Evolutionary conservation across 2,797 vertebrate genomes (phyloP).

Genomic region (Okamejei kenojei): DNA sequence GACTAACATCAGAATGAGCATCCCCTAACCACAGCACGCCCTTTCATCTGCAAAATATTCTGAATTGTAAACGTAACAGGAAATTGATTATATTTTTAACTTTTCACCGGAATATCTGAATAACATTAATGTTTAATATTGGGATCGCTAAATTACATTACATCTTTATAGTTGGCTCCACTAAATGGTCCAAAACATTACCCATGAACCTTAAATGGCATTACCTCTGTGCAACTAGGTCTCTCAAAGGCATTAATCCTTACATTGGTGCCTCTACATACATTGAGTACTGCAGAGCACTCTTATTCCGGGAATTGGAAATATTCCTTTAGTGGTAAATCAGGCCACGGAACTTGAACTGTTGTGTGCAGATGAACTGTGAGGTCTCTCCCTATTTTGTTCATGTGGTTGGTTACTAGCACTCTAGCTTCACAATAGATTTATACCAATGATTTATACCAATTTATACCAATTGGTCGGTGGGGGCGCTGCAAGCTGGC

Average conservation of each 20-base stretch:
- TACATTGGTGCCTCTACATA: neutral
- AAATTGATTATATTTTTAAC: constrained; percentile 18
- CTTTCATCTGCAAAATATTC: constrained; percentile 33
- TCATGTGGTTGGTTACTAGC: neutral
- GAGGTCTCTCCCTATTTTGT: neutral
- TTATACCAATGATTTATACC: too few species aligned
- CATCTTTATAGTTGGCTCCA: neutral
- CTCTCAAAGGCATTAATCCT: neutral
- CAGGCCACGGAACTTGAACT: neutral
- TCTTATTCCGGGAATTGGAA: neutral
- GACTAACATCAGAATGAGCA: constrained; percentile 20
- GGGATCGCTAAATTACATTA: neutral
- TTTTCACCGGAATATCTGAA: neutral
- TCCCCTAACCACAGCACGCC: constrained; percentile 8
- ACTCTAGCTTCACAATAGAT: neutral
- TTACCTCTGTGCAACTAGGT: neutral
- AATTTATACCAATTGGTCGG: too few species aligned
- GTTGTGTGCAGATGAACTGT: too few species aligned
- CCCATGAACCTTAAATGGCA: neutral
- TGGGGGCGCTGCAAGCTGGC: too few species aligned
- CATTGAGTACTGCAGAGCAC: neutral
- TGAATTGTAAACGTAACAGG: constrained; percentile 10
- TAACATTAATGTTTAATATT: neutral
- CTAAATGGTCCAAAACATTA: neutral
- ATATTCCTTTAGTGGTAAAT: neutral